Base-by-base conservation (phyloP, 92 coral and sea anemone genomes). In the Porites lobata region DNA sequence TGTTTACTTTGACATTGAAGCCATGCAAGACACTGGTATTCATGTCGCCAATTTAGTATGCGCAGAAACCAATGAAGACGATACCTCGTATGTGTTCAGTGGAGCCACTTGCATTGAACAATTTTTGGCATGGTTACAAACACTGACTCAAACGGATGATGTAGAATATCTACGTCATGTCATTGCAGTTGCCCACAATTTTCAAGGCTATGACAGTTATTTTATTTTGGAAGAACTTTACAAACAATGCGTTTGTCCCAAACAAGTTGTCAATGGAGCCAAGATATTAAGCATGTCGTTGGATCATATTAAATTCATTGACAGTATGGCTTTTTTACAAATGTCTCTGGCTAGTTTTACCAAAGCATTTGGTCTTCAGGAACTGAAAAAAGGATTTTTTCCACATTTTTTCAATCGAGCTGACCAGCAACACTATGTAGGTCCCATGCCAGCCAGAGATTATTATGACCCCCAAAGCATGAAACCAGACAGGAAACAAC, bases 171-270 rank as follows among this genome's bases (percentile, higher is more conserved):
- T 24, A 24, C 78, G 43, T 1, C 2, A 26, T 6, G 38, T 17
- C 13, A 80, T 66, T 2, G 56, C 21, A 1, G 76, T 87, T 1
- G 87, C 91, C 1, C 81, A 80, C 12, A 80, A 87, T 32, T 29
- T 58, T 1, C 26, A 24, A 19, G 81, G 38, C 13, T 83, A 83
- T 43, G 82, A 83, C 52, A 32, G 64, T 9, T 82, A 82, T 52
- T 82, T 88, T 8, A 19, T 88, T 0, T 6, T 88, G 8, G 68
- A 83, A 2, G 66, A 63, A 53, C 54, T 74, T 0, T 75, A 88
- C 83, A 26, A 65, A 6, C 65, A 88, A 19, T 4, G 50, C 14
- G 63, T 56, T 63, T 9, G 8, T 19, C 79, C 87, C 0, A 0
- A 32, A 1, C 38, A 32, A 3, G 1, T 32, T 32, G 38, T 32